phyloP scores from a whole-genome alignment of 30 jellyfish, hydroid and myxozoan genomes.

The Hydractinia echinata region DNA sequence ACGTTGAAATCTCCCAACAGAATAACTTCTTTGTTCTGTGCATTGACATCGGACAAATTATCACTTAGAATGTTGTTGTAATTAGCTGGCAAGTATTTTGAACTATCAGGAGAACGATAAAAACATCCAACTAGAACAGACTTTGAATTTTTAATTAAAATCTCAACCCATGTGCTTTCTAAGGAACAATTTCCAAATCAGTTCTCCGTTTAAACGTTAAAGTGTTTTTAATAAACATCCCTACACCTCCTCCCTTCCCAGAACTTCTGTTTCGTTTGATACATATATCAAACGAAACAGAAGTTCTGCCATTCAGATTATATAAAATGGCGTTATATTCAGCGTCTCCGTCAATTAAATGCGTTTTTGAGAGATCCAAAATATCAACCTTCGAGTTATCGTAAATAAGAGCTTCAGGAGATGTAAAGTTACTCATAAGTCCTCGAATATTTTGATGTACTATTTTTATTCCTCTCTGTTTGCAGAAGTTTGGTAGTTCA shows the following conservation, averaged over 20 bases:
- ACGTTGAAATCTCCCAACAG: constrained; percentile 36
- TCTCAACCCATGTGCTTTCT: constrained; percentile 40
- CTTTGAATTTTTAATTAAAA: constrained; percentile 22
- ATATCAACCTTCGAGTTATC: too few species aligned
- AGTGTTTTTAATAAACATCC: constrained; percentile 32
- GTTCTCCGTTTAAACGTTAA: too few species aligned
- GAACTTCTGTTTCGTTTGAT: constrained; percentile 5
- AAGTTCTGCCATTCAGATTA: too few species aligned
- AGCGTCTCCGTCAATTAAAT: too few species aligned
- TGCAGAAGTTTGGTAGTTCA: too few species aligned
- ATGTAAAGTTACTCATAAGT: too few species aligned
- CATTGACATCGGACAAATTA: constrained; percentile 29
- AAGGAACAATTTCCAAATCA: constrained; percentile 22
- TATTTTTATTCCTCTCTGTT: too few species aligned
- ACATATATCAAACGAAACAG: too few species aligned
- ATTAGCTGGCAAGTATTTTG: constrained; percentile 36
- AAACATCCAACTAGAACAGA: constrained; percentile 29
- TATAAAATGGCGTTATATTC: too few species aligned
- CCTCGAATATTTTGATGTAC: too few species aligned
- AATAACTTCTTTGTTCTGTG: constrained; percentile 44
- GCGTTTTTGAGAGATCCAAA: too few species aligned
- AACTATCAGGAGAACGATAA: constrained; percentile 49
- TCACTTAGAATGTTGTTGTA: constrained; percentile 25
- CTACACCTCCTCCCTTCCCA: constrained; percentile 46
- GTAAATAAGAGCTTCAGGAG: too few species aligned